These are phyloP conservation scores for Carcharodon carcharias DNA, from an alignment of 2,797 vertebrate genomes.

Conservation along the genomic window DNA sequence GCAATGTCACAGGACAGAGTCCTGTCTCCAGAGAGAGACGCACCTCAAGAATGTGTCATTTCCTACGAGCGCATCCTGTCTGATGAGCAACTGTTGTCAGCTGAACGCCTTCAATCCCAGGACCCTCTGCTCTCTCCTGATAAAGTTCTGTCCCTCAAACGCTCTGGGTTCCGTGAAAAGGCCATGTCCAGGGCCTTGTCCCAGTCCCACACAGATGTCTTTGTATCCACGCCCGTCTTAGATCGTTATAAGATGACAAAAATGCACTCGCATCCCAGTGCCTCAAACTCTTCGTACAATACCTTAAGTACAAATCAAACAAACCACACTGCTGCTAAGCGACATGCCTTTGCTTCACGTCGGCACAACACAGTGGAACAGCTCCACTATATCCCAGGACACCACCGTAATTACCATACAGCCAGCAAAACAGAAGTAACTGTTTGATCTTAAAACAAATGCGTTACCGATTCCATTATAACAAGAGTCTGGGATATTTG, in stretches of 20 bases:
- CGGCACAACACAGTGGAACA: constrained; percentile 96
- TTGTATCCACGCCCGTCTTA: constrained; percentile 89
- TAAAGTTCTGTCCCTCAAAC: constrained; percentile 80
- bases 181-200: constrained; percentile 86
- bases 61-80: constrained; percentile 88
- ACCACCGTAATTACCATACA: constrained; percentile 92
- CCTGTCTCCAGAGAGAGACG: constrained; percentile 72
- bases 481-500: constrained; percentile 49
- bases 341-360: constrained; percentile 92
- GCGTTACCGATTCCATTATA: constrained; percentile 48
- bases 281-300: constrained; percentile 88
- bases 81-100: constrained; percentile 86
- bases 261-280: constrained; percentile 98
- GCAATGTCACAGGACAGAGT: constrained; percentile 98
- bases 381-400: constrained; percentile 88
- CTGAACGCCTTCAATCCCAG: constrained; percentile 89
- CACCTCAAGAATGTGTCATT: constrained; percentile 72
- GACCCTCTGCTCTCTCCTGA: constrained; percentile 93
- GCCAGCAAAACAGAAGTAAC: constrained; percentile 99
- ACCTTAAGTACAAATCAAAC: constrained; percentile 81
- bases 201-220: constrained; percentile 95
- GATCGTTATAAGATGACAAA: constrained; percentile 99
- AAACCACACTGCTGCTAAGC: constrained; percentile 70
- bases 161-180: constrained; percentile 65
- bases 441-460: constrained; percentile 64